Evolutionary conservation across 1,140 invertebrate species (phyloP), one percentile per base, ranked within the genome.

Genomic region (Lasioglossum albipes): DNA sequence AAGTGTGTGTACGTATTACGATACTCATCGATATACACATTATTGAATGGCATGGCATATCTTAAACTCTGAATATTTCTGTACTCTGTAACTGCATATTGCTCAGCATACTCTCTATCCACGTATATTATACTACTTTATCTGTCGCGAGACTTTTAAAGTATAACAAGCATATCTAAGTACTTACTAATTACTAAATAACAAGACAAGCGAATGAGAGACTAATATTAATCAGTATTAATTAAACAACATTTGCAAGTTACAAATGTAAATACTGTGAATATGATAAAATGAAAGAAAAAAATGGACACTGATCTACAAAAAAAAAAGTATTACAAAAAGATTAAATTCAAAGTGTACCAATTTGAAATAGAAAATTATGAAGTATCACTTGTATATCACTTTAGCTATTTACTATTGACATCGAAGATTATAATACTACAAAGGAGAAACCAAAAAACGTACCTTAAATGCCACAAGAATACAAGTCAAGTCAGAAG

Each of bases 261-360:
- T 57, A 71, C 20, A 71, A 71, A 57, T 57, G 9, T 57, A 13
- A n/a, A 61, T 36, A 2, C 66, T 61, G 61, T 5, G 78, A 66
- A 68, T n/a, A 27, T 61, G 64, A 65, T 36, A 31, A 67, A 62
- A 20, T 13, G 3, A 68, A 62, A 42, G 73, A 84, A 85, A 88
- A 84, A 89, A 89, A 89, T 89, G 87, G 88, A 89, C 88, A 89
- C 88, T 89, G 86, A 71, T 61, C 59, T 79, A 74, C 62, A 42
- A 74, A 65, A 66, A 71, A 70, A 87, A 79, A 66, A 66, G 45
- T 67, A 67, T 65, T 59, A 42, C 59, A 54, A 81, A 85, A 84
- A 73, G 49, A 74, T 59, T n/a, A 59, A 49, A 42, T 62, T 54
- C 66, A 69, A 77, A 71, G 31, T 54, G 59, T 78, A 68, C 52